Evolutionary conservation across 2,888 invertebrate species (phyloP), one percentile per base, ranked within the genome.

Genomic region (Drosophila diplacantha): DNA sequence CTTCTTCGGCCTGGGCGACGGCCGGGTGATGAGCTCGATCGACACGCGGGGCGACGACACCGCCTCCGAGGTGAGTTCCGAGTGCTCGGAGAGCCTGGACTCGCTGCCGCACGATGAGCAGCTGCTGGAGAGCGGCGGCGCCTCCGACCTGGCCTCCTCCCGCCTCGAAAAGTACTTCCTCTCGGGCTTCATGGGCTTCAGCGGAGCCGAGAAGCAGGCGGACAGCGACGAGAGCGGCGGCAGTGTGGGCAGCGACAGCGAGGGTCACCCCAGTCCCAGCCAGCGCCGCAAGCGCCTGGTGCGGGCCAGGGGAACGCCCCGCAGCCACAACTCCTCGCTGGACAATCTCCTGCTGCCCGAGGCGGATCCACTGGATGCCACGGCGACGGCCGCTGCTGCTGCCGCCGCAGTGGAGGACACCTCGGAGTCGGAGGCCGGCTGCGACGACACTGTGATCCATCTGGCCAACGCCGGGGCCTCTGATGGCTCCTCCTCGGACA

Each of bases 231-330:
- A 69, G 14, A 81, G 78, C n/a, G 78, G 81, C 14, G 94, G 94
- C 2, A 95, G 95, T 82, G 96, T 96, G 0, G 96, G 96, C 7
- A 96, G 96, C 88, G 96, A 96, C 81, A 95, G 95, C 84, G 96
- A 96, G 85, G 96, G 96, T 2, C 91, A 93, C 73, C 95, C 95
- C 5, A 96, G 95, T 87, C 96, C 96, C 0, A 95, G 95, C 84
- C 95, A 96, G 85, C 89, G 95, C 9, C 90, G 95, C 62, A 96
- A 96, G 85, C 91, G 93, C 35, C 88, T 95, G 60, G 95, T 95
- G 1, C 91, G 95, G 14, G 94, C 95, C 6, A 90, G 96, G 41
- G 95, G 95, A 6, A 94, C 95, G 0, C 95, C 94, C 0, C 90
- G 95, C 49, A 95, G 94, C 14, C 95, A 95, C 86, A 94, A 94